These are phyloP conservation scores for Pseudocheirus occidentalis DNA, from an alignment of 2,797 vertebrate species.

Conservation along the genomic window DNA sequence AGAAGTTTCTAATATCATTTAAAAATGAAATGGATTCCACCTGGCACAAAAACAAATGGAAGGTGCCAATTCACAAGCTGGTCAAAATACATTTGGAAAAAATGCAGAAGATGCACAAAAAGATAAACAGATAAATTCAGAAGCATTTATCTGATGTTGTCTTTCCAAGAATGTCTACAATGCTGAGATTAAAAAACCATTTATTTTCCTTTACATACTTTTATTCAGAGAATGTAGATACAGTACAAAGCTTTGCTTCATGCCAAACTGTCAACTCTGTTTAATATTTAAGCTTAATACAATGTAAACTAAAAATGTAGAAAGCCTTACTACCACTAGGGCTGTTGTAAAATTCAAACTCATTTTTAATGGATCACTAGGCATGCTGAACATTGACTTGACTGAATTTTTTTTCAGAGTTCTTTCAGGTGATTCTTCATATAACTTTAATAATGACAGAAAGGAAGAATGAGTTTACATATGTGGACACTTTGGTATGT, in stretches of 20 bases:
- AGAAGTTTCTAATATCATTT: slow-evolving; percentile 53
- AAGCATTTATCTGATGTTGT: slow-evolving; percentile 75
- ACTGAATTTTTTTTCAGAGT: neutral
- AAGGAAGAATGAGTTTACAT: neutral
- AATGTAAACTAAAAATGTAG: slow-evolving; percentile 79
- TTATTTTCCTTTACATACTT: slow-evolving; percentile 80
- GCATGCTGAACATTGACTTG: slow-evolving; percentile 35
- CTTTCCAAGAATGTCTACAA: slow-evolving; percentile 70
- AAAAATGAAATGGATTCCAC: slow-evolving; percentile 76
- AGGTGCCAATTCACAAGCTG: slow-evolving; percentile 70
- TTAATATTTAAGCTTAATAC: slow-evolving; percentile 81
- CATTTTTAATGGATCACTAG: slow-evolving; percentile 74
- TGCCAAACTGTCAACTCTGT: slow-evolving; percentile 79
- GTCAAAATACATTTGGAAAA: slow-evolving; percentile 74
- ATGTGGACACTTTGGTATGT: neutral
- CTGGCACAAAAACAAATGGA: slow-evolving; percentile 62
- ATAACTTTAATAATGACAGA: neutral
- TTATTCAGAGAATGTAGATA: slow-evolving; percentile 83
- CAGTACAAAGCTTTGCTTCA: slow-evolving; percentile 76
- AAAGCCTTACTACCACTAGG: slow-evolving; percentile 65
- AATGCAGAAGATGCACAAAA: slow-evolving; percentile 8
- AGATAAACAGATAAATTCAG: slow-evolving; percentile 65
- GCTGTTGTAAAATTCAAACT: slow-evolving; percentile 76
- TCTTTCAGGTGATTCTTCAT: slow-evolving; percentile 4
- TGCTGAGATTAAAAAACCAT: slow-evolving; percentile 69